phyloP scores from a whole-genome alignment of 2,888 invertebrate genomes.

The Parnassius smintheus region DNA sequence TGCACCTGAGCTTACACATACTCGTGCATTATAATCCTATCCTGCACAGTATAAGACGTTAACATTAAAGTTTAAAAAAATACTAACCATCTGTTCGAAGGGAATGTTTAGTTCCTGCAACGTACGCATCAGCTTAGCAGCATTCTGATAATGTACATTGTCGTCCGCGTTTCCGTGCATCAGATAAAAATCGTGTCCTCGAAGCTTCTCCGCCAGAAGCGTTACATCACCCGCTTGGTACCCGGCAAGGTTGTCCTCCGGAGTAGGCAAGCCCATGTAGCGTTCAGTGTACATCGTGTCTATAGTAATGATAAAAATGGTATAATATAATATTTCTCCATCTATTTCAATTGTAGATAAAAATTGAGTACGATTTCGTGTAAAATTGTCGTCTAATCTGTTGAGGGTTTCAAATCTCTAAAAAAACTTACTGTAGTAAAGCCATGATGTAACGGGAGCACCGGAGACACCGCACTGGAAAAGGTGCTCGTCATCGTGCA shows the following conservation, averaged over 20 bases:
- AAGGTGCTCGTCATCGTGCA: conserved; percentile 83
- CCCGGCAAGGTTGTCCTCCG: conserved; percentile 85
- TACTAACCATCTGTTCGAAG: conserved; percentile 89
- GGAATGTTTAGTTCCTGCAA: conserved; percentile 87
- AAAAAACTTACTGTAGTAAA: conserved; percentile 89
- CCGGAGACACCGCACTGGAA: conserved; percentile 94
- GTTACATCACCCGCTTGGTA: conserved; percentile 89
- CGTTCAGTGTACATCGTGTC: conserved; percentile 97
- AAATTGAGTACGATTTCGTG: no score
- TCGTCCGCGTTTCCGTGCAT: conserved; percentile 96
- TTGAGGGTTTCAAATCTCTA: no score
- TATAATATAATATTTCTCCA: no score
- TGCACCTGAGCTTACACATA: no score
- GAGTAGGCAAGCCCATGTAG: conserved; percentile 92
- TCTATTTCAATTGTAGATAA: no score
- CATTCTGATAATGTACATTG: conserved; percentile 94
- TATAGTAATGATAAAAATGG: conserved; percentile 47
- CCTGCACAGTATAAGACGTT: no score
- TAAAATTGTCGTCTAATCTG: not conserved
- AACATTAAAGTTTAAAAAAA: not conserved
- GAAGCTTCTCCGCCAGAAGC: conserved; percentile 83
- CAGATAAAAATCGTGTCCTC: conserved; percentile 87
- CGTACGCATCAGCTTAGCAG: conserved; percentile 88
- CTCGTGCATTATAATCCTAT: no score
- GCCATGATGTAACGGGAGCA: conserved; percentile 95